Percentiles rank a stretch among this genome's conserved stretches.
Conservation (phyloP, 2,797 vertebrate genomes). For the Liparis tanakae region DNA sequence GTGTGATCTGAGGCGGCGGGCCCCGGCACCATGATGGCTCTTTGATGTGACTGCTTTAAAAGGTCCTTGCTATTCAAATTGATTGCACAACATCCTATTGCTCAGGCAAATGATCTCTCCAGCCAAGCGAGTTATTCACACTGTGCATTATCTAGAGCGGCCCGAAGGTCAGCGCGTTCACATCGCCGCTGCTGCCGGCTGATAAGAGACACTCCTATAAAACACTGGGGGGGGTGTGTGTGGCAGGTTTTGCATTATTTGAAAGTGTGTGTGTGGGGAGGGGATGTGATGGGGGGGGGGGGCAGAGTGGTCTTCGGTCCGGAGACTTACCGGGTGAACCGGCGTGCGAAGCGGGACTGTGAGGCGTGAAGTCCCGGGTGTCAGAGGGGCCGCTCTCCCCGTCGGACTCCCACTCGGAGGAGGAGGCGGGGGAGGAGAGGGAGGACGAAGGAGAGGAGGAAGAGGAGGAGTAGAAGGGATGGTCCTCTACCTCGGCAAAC, state of each 20-base stretch:
- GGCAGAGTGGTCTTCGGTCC: background rate
- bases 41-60: constrained; percentile 55
- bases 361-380: constrained; percentile 50
- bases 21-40: constrained; percentile 16
- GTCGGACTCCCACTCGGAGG: constrained; percentile 81
- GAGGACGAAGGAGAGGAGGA: constrained; percentile 80
- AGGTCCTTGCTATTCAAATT: constrained; percentile 64
- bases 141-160: constrained; percentile 49
- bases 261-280: constrained; percentile 38
- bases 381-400: constrained; percentile 79
- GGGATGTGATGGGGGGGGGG: no score
- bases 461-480: constrained; percentile 79
- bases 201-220: constrained; percentile 78
- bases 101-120: constrained; percentile 67
- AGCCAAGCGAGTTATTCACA: constrained; percentile 31
- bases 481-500: constrained; percentile 88
- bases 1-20: background rate
- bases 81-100: constrained; percentile 61
- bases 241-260: constrained; percentile 72
- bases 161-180: constrained; percentile 55
- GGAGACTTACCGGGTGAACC: constrained; percentile 69
- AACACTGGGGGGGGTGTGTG: constrained; percentile 64
- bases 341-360: constrained; percentile 45
- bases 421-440: constrained; percentile 82
- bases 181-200: constrained; percentile 63